These are phyloP conservation scores for Pangasius mekongensis DNA, from an alignment of 2,797 vertebrate genomes.

Conservation along the genomic window DNA sequence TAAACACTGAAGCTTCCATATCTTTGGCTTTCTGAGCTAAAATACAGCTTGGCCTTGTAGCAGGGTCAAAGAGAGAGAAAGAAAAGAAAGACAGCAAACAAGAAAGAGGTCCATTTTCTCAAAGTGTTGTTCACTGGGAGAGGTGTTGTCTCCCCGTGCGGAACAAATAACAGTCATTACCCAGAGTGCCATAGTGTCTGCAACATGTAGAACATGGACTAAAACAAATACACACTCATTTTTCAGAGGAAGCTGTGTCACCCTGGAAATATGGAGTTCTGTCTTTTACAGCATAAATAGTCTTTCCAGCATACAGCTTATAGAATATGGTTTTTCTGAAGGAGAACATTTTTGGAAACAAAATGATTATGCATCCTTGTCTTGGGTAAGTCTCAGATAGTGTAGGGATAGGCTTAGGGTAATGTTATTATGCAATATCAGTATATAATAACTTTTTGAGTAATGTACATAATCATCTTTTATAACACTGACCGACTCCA, in stretches of 20 bases:
- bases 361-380: background rate
- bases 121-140: slow-evolving; percentile 79
- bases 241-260: slow-evolving; percentile 47
- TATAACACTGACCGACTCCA: background rate
- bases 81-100: slow-evolving; percentile 72
- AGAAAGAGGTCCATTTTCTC: slow-evolving; percentile 74
- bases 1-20: slow-evolving; percentile 54
- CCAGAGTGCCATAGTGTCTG: slow-evolving; percentile 68
- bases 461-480: background rate
- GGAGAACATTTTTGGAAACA: background rate
- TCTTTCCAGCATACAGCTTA: slow-evolving; percentile 8
- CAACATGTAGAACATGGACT: slow-evolving; percentile 61
- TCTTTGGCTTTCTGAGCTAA: slow-evolving; percentile 63
- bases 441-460: background rate
- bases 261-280: background rate
- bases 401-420: background rate
- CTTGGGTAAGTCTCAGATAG: background rate
- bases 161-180: slow-evolving; percentile 80
- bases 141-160: slow-evolving; percentile 72
- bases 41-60: slow-evolving; percentile 69
- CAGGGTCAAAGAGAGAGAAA: slow-evolving; percentile 67
- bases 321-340: slow-evolving; percentile 29
- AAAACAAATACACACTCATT: slow-evolving; percentile 58
- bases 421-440: background rate
- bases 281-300: slow-evolving; percentile 30